phyloP scores from a whole-genome alignment of 2,888 invertebrate genomes.

The Erpobdella octoculata region DNA sequence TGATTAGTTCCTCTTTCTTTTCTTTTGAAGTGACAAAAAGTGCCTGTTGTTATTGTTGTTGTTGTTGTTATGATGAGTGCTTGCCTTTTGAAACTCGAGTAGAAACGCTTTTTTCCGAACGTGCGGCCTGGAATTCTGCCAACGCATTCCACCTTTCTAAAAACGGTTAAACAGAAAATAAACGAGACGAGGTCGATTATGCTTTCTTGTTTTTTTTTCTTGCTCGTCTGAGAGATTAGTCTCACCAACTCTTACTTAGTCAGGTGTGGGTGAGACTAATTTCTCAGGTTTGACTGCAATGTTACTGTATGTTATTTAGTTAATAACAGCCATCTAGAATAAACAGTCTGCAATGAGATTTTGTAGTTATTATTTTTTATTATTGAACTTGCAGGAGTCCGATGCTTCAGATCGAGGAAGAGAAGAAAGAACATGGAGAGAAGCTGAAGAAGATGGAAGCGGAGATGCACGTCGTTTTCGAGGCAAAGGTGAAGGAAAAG shows the following conservation, averaged over 20 bases:
- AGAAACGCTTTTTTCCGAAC: neutral
- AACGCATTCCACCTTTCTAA: neutral
- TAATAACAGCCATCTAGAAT: neutral
- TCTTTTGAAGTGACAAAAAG: no score
- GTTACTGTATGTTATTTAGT: no score
- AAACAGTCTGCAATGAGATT: neutral
- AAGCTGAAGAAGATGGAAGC: slow-evolving; percentile 98
- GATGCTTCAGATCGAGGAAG: slow-evolving; percentile 94
- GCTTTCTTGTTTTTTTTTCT: neutral
- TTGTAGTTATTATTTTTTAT: neutral
- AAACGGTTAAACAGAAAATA: no score
- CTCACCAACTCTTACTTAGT: no score
- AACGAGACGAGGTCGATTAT: no score
- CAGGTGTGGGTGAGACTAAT: no score
- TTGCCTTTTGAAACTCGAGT: no score
- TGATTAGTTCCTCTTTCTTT: no score
- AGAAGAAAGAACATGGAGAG: slow-evolving; percentile 85
- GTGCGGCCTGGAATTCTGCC: neutral
- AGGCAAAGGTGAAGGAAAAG: slow-evolving; percentile 93
- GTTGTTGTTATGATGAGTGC: no score
- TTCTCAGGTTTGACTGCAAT: no score
- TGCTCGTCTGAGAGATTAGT: no score
- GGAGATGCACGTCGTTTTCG: slow-evolving; percentile 97
- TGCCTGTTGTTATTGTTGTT: no score
- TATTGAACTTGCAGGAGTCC: slow-evolving; percentile 74